Percentiles rank a stretch among this genome's conserved stretches.
phyloP scores from a whole-genome alignment of 2,797 vertebrate genomes.

The Pseudochirops corinnae region DNA sequence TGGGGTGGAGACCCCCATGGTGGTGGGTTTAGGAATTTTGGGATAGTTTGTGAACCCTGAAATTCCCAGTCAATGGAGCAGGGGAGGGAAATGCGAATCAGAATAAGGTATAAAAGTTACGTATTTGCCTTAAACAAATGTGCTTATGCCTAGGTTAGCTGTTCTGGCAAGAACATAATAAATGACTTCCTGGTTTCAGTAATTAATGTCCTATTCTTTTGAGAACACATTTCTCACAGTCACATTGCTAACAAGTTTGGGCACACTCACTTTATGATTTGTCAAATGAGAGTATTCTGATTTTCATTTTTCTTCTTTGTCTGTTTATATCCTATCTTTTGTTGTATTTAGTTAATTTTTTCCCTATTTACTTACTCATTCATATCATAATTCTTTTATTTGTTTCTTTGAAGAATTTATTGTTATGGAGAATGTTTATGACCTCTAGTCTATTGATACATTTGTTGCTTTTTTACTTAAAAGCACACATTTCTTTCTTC shows the following conservation, averaged over 20 bases:
- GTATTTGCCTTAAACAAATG: too few relatives aligned
- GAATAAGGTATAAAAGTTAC: too few relatives aligned
- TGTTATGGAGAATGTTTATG: neutral
- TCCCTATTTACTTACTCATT: neutral
- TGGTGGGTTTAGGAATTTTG: too few relatives aligned
- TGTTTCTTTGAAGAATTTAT: neutral
- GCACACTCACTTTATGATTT: neutral
- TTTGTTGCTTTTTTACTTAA: neutral
- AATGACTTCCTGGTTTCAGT: too few relatives aligned
- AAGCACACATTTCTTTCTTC: neutral
- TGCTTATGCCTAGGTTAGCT: too few relatives aligned
- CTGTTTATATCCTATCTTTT: neutral
- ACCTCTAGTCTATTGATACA: neutral
- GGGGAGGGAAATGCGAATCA: too few relatives aligned
- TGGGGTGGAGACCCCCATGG: too few relatives aligned
- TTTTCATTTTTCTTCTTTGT: neutral
- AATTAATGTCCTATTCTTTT: too few relatives aligned
- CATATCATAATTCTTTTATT: neutral
- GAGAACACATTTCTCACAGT: too few relatives aligned
- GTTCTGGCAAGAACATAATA: too few relatives aligned
- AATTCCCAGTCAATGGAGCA: too few relatives aligned
- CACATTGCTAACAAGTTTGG: neutral
- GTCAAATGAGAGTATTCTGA: neutral
- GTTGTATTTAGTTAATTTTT: neutral
- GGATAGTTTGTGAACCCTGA: too few relatives aligned